Base-by-base conservation (phyloP, 2,113 vertebrate species). In the Neogale vison region DNA sequence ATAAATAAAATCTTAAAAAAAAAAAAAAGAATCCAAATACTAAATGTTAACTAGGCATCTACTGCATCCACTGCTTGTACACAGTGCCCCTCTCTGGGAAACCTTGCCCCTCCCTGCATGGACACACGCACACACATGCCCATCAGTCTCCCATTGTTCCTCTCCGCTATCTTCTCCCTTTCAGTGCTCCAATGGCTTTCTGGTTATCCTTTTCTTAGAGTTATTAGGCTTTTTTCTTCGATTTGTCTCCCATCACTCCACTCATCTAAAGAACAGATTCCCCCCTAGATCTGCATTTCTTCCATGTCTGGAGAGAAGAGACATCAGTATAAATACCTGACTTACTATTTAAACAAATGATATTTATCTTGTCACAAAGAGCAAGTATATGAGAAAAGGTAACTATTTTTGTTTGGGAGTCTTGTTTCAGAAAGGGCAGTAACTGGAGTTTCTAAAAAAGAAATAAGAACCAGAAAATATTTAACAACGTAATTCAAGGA, bases 291-390 rank as follows among this genome's bases (percentile, higher is more conserved):
- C 21, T 76, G 39, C 47, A 93, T 39, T 69, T 69, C 47, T 80
- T 74, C 84, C 23, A 39, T 15, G 45, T 80, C 34, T 65, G 26
- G 8, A 34, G 50, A 89, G 36, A 26, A 55, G 6, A 84, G 45
- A 72, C 59, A 7, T 50, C 36, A 55, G 36, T 55, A 14, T 71
- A 89, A 95, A 50, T 47, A 69, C 36, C 29, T 31, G 26, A 63
- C 26, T 61, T 77, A 52, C 74, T 26, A 79, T 42, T 76, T 77
- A 31, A 47, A 76, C 26, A 14, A 45, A 77, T 47, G 7, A 55
- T 29, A 87, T 74, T 83, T 89, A 74, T 80, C 47, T 57, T 97
- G 31, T 67, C 63, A 88, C 85, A 76, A 95, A 23, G 20, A 84
- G 9, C 7, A 95, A 57, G 26, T 88, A 34, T 80, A 23, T 65